Base-by-base conservation (phyloP, 2,888 invertebrate genomes). In the Folsomia manolachei region DNA sequence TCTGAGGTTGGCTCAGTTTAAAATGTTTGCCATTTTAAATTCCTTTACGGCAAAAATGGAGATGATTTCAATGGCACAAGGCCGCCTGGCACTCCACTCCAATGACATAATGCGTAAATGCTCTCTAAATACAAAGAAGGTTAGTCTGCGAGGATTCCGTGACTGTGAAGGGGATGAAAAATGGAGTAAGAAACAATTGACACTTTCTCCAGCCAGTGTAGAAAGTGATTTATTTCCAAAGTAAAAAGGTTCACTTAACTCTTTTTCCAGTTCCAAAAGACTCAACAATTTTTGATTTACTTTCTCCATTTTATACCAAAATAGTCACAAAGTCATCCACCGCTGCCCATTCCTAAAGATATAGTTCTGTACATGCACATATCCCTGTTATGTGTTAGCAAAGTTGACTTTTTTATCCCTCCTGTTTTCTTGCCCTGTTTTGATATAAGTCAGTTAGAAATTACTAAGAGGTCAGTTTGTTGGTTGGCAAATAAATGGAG, bases 101-200 rank as follows among this genome's bases (percentile, higher is more conserved):
- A n/a, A n/a, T n/a, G n/a, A n/a, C n/a, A n/a, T n/a, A n/a, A n/a
- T n/a, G n/a, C n/a, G n/a, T n/a, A n/a, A n/a, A n/a, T n/a, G n/a
- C n/a, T n/a, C n/a, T n/a, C n/a, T n/a, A n/a, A n/a, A n/a, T n/a
- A n/a, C n/a, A n/a, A n/a, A n/a, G n/a, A n/a, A n/a, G n/a, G n/a
- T n/a, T n/a, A n/a, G n/a, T n/a, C n/a, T n/a, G n/a, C n/a, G n/a
- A n/a, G n/a, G n/a, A n/a, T n/a, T n/a, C n/a, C n/a, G 23, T 19
- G 51, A 27, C 39, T 70, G n/a, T 18, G 70, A 70, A 52, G 26
- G 21, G 24, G 71, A 71, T 71, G 71, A 71, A 71, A 71, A 71
- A 71, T 66, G 66, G 61, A 66, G 62, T 25, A 67, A 27, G 71
- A 62, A 71, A 71, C 66, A 71, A 71, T 70, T 65, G 70, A 70